Conservation (phyloP, 2,113 vertebrate species). For the Nymphicus hollandicus region DNA sequence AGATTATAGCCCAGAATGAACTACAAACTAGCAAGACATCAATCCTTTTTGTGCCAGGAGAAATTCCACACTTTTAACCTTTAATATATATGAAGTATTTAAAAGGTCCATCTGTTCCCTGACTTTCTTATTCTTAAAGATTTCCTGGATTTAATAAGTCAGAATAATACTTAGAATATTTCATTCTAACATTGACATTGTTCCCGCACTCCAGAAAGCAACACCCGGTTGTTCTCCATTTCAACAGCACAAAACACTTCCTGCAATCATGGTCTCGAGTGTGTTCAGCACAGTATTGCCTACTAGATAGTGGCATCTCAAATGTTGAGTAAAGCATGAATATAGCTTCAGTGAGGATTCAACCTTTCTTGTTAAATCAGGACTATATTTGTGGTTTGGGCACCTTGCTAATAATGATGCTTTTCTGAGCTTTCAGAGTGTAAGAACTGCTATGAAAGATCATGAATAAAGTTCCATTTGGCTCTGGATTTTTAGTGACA, state of each 20-base stretch:
- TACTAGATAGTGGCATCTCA: not conserved
- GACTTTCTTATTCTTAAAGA: not conserved
- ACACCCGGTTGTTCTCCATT: not conserved
- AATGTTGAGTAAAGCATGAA: not conserved
- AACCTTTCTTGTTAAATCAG: not conserved
- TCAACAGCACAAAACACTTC: not conserved
- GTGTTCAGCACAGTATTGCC: not conserved
- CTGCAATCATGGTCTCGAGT: not conserved
- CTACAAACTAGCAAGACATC: not conserved
- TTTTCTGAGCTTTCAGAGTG: not conserved
- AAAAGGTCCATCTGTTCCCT: not conserved
- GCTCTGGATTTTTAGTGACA: not conserved
- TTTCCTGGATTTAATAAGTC: not conserved
- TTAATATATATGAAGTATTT: not conserved
- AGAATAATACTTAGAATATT: not conserved
- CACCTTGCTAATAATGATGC: not conserved
- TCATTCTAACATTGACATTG: not conserved
- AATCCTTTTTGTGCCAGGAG: not conserved
- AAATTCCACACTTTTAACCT: not conserved
- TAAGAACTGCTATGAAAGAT: not conserved
- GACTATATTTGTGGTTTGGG: not conserved
- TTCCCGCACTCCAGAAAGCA: not conserved
- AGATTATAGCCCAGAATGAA: not conserved
- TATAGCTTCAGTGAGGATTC: not conserved
- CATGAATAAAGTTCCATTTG: not conserved